These are phyloP conservation scores for Cylloceria caligata DNA, from an alignment of 2,888 invertebrate genomes.

Conservation along the genomic window DNA sequence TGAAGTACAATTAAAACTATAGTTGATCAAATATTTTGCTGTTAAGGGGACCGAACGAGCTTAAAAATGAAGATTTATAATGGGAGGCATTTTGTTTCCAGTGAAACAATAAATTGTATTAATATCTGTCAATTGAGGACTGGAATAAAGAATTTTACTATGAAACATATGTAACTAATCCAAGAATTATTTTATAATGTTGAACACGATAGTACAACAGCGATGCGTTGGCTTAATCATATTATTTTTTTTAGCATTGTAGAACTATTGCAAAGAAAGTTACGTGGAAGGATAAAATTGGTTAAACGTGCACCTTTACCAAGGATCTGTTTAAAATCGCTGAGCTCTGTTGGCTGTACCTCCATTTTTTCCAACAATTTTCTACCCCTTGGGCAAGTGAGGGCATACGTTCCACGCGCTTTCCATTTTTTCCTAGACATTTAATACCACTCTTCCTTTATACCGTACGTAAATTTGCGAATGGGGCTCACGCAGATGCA, in stretches of 20 bases:
- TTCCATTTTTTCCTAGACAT: slow-evolving; percentile 57
- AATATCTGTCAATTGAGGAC: too few species aligned
- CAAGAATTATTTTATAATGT: too few species aligned
- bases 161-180: too few species aligned
- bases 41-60: too few species aligned
- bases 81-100: too few species aligned
- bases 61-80: too few species aligned
- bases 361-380: slow-evolving; percentile 20
- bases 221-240: background rate
- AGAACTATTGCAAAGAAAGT: background rate
- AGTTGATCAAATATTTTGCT: too few species aligned
- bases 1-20: too few species aligned
- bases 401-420: slow-evolving; percentile 33
- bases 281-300: background rate
- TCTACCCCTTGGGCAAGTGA: slow-evolving; percentile 3
- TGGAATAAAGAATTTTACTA: too few species aligned
- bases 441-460: slow-evolving; percentile 38
- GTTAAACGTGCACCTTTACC: background rate
- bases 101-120: too few species aligned
- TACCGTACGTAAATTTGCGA: slow-evolving; percentile 51
- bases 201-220: slow-evolving; percentile 16
- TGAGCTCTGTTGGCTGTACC: background rate
- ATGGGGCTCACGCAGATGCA: slow-evolving; percentile 54
- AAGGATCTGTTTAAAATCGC: slow-evolving; percentile 2
- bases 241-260: background rate